Percentiles rank a stretch among this genome's conserved stretches.
Conservation (phyloP, 2,113 vertebrate species). For the Turdus rufiventris region DNA sequence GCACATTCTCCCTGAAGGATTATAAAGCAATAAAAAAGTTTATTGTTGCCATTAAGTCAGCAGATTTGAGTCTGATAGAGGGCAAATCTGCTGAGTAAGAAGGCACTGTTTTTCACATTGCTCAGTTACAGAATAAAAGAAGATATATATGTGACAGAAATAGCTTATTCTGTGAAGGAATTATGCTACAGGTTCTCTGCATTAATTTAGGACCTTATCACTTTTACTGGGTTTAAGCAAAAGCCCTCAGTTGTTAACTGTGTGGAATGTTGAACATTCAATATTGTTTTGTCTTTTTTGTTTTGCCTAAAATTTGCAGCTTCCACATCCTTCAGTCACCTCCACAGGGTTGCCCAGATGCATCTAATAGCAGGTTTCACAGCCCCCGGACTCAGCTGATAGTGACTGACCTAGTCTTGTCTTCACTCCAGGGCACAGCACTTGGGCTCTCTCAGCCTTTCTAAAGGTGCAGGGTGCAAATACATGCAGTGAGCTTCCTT, state of each 20-base stretch:
- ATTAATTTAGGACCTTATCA: neutral
- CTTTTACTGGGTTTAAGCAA: neutral
- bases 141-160: neutral
- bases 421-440: neutral
- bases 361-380: neutral
- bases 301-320: neutral
- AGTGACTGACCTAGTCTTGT: neutral
- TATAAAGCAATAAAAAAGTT: neutral
- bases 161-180: neutral
- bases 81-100: neutral
- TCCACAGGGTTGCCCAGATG: neutral
- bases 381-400: neutral
- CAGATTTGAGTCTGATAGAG: neutral
- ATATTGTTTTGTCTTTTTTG: neutral
- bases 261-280: neutral
- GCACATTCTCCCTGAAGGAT: neutral
- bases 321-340: neutral
- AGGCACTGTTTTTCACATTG: neutral
- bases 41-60: neutral
- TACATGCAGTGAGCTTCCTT: neutral
- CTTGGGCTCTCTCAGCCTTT: accelerated
- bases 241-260: neutral
- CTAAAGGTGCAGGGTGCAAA: neutral
- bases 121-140: neutral
- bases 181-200: neutral